A percentile compares a stretch with the other conserved stretches of the same genome.
Evolutionary conservation across 2,113 vertebrate species (phyloP).

Genomic region (Dissostichus mawsoni): DNA sequence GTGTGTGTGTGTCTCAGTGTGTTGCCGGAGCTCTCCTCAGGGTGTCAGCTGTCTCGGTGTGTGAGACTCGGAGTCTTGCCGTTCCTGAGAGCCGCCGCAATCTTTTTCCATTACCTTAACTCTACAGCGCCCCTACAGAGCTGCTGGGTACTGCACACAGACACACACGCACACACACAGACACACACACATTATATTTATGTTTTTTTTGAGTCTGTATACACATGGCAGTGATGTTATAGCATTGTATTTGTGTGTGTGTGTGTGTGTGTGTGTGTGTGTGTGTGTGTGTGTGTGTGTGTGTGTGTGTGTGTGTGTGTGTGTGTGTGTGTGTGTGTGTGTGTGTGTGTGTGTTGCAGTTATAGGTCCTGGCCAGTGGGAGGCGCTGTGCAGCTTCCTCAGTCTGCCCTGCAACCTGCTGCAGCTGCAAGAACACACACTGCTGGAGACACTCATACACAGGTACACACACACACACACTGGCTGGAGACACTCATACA

Average conservation of each 20-base stretch:
- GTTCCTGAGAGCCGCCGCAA: constrained; percentile 91
- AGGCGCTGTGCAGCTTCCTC: constrained; percentile 93
- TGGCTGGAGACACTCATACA: constrained; percentile 1
- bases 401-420: constrained; percentile 92
- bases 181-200: too few relatives aligned
- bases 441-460: constrained; percentile 88
- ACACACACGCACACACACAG: neutral
- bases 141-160: constrained; percentile 85
- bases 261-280: neutral
- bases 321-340: constrained; percentile 8
- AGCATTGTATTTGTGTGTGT: too few relatives aligned
- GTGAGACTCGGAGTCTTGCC: constrained; percentile 91
- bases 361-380: constrained; percentile 89
- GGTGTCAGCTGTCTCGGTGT: constrained; percentile 92
- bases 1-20: constrained; percentile 73
- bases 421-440: constrained; percentile 88
- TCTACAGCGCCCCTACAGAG: constrained; percentile 91
- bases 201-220: too few relatives aligned
- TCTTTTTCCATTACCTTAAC: constrained; percentile 98
- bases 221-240: too few relatives aligned
- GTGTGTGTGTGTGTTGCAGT: constrained; percentile 77
- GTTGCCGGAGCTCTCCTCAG: constrained; percentile 88
- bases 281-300: neutral
- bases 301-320: constrained; percentile 1
- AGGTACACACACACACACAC: constrained; percentile 78